Evolutionary conservation across 1,140 invertebrate species (phyloP).

Genomic region (Drosophila miranda): DNA sequence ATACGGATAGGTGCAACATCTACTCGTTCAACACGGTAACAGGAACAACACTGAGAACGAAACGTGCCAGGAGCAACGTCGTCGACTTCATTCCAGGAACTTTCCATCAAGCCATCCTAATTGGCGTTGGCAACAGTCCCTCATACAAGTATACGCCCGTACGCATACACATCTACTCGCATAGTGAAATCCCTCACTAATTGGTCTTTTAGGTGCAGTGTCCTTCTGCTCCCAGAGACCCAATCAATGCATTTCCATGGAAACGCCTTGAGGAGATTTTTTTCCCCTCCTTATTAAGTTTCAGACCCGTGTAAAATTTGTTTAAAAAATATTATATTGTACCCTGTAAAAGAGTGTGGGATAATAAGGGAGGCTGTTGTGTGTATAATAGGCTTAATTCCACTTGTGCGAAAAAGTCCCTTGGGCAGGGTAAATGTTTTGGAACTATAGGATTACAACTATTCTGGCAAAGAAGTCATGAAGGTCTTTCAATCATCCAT

Average conservation of each 20-base stretch:
- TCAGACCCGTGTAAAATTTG: slow-evolving; percentile 1
- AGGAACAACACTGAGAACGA: slow-evolving; percentile 16
- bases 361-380: too few species aligned
- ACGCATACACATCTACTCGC: not conserved
- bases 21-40: slow-evolving; percentile 13
- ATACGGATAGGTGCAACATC: slow-evolving; percentile 30
- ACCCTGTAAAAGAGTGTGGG: not conserved
- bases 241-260: slow-evolving; percentile 41
- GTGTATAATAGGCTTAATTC: too few species aligned
- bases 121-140: slow-evolving; percentile 21
- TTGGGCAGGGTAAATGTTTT: too few species aligned
- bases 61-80: slow-evolving; percentile 12
- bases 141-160: not conserved
- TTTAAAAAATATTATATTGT: not conserved
- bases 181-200: slow-evolving; percentile 25
- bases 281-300: not conserved
- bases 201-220: slow-evolving; percentile 35
- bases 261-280: slow-evolving; percentile 4
- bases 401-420: too few species aligned
- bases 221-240: slow-evolving; percentile 5
- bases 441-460: too few species aligned
- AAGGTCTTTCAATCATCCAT: too few species aligned
- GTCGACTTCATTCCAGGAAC: slow-evolving; percentile 3
- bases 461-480: too few species aligned
- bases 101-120: slow-evolving; percentile 17